phyloP scores from a whole-genome alignment of 2,797 vertebrate species.

The Sebastes flavidus region DNA sequence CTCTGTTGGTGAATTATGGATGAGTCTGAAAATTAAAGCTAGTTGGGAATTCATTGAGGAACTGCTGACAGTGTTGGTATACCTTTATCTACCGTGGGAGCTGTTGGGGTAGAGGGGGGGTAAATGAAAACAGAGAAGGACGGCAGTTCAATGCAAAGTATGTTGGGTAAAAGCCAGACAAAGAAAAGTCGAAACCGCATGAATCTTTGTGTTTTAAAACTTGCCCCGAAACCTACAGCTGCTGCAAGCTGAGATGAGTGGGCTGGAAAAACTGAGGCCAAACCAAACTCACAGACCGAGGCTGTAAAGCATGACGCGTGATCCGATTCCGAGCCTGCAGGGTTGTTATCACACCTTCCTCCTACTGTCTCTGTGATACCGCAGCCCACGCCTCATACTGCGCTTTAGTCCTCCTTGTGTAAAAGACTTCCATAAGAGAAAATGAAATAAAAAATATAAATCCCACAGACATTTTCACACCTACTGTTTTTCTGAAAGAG shows the following conservation, averaged over 20 bases:
- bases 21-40: constrained; percentile 73
- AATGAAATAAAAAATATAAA: constrained; percentile 21
- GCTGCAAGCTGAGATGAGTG: constrained; percentile 46
- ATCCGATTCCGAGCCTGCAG: constrained; percentile 45
- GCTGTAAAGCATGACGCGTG: constrained; percentile 42
- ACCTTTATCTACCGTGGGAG: constrained; percentile 61
- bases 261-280: constrained; percentile 38
- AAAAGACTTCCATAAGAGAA: constrained; percentile 32
- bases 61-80: constrained; percentile 72
- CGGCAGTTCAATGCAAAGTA: constrained; percentile 38
- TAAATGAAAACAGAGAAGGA: constrained; percentile 11
- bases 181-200: background rate
- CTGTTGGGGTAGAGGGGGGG: background rate
- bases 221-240: constrained; percentile 23
- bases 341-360: constrained; percentile 63
- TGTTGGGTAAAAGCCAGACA: constrained; percentile 30
- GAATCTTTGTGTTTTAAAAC: constrained; percentile 24
- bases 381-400: constrained; percentile 48
- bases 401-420: constrained; percentile 21
- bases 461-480: constrained; percentile 49
- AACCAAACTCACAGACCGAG: constrained; percentile 21
- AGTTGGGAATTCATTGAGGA: constrained; percentile 67
- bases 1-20: constrained; percentile 75
- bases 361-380: constrained; percentile 50
- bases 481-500: constrained; percentile 55